phyloP scores from a whole-genome alignment of 2,113 vertebrate genomes.

The Anhinga anhinga region DNA sequence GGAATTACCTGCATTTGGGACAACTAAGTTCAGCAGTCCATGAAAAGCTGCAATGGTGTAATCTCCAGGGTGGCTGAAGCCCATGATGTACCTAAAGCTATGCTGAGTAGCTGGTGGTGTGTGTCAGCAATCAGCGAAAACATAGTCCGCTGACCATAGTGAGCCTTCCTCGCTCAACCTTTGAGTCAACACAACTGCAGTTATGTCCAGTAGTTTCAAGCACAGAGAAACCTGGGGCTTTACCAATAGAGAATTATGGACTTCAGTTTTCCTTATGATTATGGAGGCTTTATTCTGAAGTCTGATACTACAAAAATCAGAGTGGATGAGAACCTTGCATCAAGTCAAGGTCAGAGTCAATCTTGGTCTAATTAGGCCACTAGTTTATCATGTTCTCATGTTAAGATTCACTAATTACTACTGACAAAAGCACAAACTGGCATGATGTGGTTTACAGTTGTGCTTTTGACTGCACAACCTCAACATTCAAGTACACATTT shows the following conservation, averaged over 20 bases:
- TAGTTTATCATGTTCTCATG: neutral
- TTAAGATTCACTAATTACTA: neutral
- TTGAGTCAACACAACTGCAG: neutral
- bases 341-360: neutral
- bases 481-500: neutral
- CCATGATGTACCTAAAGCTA: neutral
- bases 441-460: neutral
- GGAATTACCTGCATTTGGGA: neutral
- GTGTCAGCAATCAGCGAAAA: neutral
- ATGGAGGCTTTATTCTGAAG: neutral
- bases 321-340: neutral
- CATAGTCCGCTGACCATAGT: neutral
- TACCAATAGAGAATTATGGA: neutral
- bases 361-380: neutral
- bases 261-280: neutral
- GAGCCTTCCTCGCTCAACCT: neutral
- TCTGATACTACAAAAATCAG: neutral
- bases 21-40: neutral
- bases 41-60: neutral
- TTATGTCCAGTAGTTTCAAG: neutral
- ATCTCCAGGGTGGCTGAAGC: neutral
- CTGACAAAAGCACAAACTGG: neutral
- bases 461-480: neutral
- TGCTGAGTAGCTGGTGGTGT: neutral
- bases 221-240: neutral